Evolutionary conservation across 2,113 vertebrate genomes (phyloP), one percentile per base, ranked within the genome.

Genomic region (Gadus macrocephalus): DNA sequence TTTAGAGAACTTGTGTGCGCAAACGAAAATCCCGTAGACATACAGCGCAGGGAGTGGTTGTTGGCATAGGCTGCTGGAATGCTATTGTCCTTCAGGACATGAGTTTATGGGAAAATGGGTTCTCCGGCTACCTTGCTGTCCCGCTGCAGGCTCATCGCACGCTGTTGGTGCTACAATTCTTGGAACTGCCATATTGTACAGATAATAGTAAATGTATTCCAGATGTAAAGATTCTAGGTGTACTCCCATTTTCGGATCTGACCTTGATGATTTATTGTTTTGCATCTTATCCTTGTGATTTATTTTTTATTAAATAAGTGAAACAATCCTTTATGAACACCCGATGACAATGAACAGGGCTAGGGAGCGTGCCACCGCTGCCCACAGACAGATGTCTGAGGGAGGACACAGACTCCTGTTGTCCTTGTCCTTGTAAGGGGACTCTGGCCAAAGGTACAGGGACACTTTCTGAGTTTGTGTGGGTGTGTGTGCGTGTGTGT

Each of bases 391-490:
- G 8, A 49, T 49, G 42, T 49, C 64, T 74, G 35, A 66, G 87
- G 75, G 78, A 62, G 64, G 77, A 83, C 73, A 82, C 80, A 64
- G 49, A 56, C 68, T 78, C 82, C 77, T 73, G 68, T 83, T 78
- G 83, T 64, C 71, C 78, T 69, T 87, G 88, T 77, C 92, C 90
- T 91, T 92, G 88, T 91, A 93, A 89, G 90, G 91, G 90, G 83
- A 91, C 86, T 83, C 78, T 67, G 38, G 67, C 76, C 15, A 80
- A 87, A 85, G 74, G 68, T 67, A 67, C 69, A 76, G 67, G 56
- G 59, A 62, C 72, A 79, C 31, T 81, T 72, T 77, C 65, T 70
- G 59, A 83, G 83, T 75, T 9, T 12, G 42, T 49, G 42, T 12
- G 42, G 14, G 42, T 11, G 42, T 49, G 7, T 11, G 42, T 49